Evolutionary conservation across 2,888 invertebrate species (phyloP), one percentile per base, ranked within the genome.

Genomic region (Epinotia bilunana): DNA sequence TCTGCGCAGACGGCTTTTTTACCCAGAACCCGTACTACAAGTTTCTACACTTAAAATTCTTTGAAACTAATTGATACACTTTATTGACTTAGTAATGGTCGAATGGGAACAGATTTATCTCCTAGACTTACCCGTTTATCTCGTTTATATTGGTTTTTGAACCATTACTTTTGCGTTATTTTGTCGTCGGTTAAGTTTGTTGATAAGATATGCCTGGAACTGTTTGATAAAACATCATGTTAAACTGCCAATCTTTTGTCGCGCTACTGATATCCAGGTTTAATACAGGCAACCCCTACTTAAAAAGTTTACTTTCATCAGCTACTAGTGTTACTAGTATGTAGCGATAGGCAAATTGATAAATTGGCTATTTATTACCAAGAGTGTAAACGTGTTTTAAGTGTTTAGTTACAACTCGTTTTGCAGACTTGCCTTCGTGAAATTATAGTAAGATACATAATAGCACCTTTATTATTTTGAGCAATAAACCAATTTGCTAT

Each of bases 41-140:
- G 75, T 75, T 75, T 75, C 75, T 75, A 75, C 72, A 75, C 62
- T 75, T 75, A 72, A 75, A 75, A 72, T 75, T 75, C 75, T 75
- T 75, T 72, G 75, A 65, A 72, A 75, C 75, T 75, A 75, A 75
- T 75, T 75, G 75, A 75, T 75, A 75, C 55, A 75, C 75, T 75
- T 75, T 75, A 75, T 75, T 75, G 75, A 72, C 71, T 65, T 20
- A 53, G 75, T 72, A 75, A 75, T 75, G 71, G 55, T 67, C 28
- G 63, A 72, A 46, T 72, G 49, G 62, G 67, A 64, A 68, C 76
- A 72, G 68, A 69, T 76, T 76, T 76, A 73, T 76, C 72, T 72
- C 46, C 65, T 73, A 64, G 76, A 16, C 63, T 68, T 76, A 72
- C 61, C 53, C 62, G 69, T 74, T 72, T 67, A 76, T 74, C 72